Conservation (phyloP, 2,113 vertebrate genomes). For the Paraplagusia blochii region DNA sequence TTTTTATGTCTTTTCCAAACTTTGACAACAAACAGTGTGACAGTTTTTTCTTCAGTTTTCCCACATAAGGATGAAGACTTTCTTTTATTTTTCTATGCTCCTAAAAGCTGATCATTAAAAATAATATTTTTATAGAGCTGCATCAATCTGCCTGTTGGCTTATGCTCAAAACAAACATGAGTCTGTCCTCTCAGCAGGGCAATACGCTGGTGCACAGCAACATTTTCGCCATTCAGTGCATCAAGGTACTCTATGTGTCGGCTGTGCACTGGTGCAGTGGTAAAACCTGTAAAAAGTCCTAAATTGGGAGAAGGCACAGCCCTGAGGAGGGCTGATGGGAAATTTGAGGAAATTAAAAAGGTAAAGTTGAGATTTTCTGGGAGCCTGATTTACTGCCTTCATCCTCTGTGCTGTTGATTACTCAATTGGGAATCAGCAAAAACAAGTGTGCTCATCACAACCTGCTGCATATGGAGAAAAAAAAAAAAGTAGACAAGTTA, state of each 20-base stretch:
- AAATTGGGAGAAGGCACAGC: conserved; percentile 22
- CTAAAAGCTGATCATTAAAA: too few species aligned
- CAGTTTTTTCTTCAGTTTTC: too few species aligned
- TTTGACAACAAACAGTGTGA: too few species aligned
- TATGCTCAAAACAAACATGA: conserved; percentile 1
- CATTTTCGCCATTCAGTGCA: conserved; percentile 9
- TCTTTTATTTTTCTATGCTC: too few species aligned
- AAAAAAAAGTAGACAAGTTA: neutral
- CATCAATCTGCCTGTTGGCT: conserved; percentile 2
- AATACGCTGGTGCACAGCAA: conserved; percentile 46
- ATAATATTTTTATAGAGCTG: neutral
- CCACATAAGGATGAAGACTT: too few species aligned
- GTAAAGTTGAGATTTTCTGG: conserved; percentile 26
- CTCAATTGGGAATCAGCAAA: conserved; percentile 21
- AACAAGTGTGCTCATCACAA: neutral
- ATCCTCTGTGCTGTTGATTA: conserved; percentile 19
- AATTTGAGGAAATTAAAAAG: conserved; percentile 53
- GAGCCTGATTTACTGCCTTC: conserved; percentile 30
- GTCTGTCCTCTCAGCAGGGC: conserved; percentile 13
- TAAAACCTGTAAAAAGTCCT: neutral
- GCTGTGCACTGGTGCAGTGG: neutral
- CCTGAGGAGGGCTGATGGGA: conserved; percentile 23
- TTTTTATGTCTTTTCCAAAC: too few species aligned
- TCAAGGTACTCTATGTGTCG: conserved; percentile 10
- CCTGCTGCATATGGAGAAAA: conserved; percentile 9